Evolutionary conservation across 2,113 vertebrate species (phyloP), one percentile per base, ranked within the genome.

Genomic region (Lepus americanus): DNA sequence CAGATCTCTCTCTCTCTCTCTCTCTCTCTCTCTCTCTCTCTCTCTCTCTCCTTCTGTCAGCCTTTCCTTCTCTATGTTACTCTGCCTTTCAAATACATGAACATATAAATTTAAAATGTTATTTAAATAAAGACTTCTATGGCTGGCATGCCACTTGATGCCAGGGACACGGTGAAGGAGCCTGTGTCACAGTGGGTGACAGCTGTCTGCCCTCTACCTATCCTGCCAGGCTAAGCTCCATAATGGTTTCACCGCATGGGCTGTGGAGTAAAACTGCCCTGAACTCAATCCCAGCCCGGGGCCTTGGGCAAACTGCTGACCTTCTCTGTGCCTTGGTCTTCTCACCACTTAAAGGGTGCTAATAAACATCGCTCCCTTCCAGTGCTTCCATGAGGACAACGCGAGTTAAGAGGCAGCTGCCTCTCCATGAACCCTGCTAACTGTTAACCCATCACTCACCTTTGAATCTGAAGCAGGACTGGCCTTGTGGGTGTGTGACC

Each of bases 281-380:
- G 70, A 33, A 64, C 55, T 6, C 31, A 63, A 70, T 69, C 90
- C 55, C 25, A 79, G 22, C 59, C 31, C 12, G 31, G 36, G 10
- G 11, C 49, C 70, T 80, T 67, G 11, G 19, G 9, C 9, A 72
- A 63, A 9, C 59, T 36, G 63, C 8, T 55, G n/a, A 63, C 39
- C 14, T 61, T 84, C 72, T 61, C 64, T 27, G 55, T 22, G n/a
- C 51, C 66, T 84, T 84, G 73, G 19, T 96, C 80, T 94, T 33
- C 84, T 74, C 9, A 49, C 61, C 25, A 87, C 12, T 78, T 27
- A 81, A 92, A 64, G 20, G 29, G 67, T 7, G 19, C n/a, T 67
- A 22, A 72, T 61, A 33, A 44, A 33, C 22, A 44, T 10, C 81
- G 61, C 36, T 76, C 81, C 78, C 17, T 49, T 66, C 66, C 78